These are phyloP conservation scores for Deroplatys truncata DNA, from an alignment of 2,888 invertebrate genomes.

Conservation along the genomic window DNA sequence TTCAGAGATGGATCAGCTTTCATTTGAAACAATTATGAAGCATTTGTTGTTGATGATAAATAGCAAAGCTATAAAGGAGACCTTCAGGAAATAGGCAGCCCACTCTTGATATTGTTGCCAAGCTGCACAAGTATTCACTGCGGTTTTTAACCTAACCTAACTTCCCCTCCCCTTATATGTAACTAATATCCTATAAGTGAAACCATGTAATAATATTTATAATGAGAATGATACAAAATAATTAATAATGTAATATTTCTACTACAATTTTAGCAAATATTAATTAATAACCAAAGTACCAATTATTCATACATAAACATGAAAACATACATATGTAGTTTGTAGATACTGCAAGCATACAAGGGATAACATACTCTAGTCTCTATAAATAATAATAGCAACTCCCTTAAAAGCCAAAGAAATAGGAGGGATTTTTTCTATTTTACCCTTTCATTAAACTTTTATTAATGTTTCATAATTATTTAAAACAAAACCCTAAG, in stretches of 20 bases:
- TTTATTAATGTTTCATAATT: slow-evolving; percentile 19
- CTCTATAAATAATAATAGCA: slow-evolving; percentile 24
- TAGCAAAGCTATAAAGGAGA: slow-evolving; percentile 15
- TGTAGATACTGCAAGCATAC: slow-evolving; percentile 27
- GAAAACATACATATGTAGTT: slow-evolving; percentile 27
- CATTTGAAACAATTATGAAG: not conserved
- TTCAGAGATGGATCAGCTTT: not conserved
- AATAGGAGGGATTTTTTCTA: slow-evolving; percentile 23
- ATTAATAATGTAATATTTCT: slow-evolving; percentile 53
- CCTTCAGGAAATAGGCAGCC: slow-evolving; percentile 24
- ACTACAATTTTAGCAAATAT: slow-evolving; percentile 37
- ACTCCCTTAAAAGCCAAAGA: slow-evolving; percentile 24
- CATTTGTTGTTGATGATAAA: not conserved
- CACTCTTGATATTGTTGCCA: slow-evolving; percentile 25
- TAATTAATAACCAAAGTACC: slow-evolving; percentile 66
- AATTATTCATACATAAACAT: slow-evolving; percentile 37
- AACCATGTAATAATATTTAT: slow-evolving; percentile 27
- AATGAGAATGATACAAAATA: slow-evolving; percentile 29
- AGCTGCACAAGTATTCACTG: slow-evolving; percentile 31
- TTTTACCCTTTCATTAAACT: slow-evolving; percentile 12
- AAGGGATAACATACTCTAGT: slow-evolving; percentile 18
- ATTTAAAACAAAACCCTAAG: slow-evolving; percentile 11
- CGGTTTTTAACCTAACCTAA: slow-evolving; percentile 21
- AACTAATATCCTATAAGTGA: slow-evolving; percentile 20
- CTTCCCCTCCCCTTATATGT: slow-evolving; percentile 17